Base-by-base conservation (phyloP, 2,113 vertebrate species). In the Pseudopipra pipra region DNA sequence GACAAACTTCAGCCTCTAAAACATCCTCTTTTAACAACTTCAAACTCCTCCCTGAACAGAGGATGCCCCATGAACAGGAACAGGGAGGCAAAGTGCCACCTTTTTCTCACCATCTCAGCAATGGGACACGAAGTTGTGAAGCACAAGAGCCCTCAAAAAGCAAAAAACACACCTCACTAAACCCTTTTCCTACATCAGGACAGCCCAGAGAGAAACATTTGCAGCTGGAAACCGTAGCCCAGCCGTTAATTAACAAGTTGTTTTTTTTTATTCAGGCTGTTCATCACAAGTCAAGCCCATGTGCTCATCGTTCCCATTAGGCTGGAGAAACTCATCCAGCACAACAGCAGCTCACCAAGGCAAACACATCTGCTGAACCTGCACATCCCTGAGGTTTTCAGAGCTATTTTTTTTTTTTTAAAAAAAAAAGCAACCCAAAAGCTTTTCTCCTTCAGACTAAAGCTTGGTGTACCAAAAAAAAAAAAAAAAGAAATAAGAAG, bases 241-340 rank as follows among this genome's bases (percentile, higher is more conserved):
- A 55, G 85, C 8, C 16, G 12, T 16, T 46, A 25, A 35, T 54
- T 24, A 55, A 19, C 7, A 37, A 13, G 18, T 2, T 12, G 25
- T 22, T 5, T 30, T 49, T 6, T 33, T 59, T 20, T 5, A 28
- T 9, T 6, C 35, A 74, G n/a, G 72, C 31, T 85, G 73, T 63
- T 88, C 74, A 33, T 55, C 46, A 7, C 44, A 52, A 72, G 30
- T 10, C 47, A 17, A 39, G 52, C 5, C 41, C 51, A 1, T 6
- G 28, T 8, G 46, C 56, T 70, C 81, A n/a, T 11, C 0, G 0
- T 25, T 61, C 30, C 66, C 35, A 5, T 41, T 4, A 10, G 28
- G 52, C 10, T 2, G 11, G 39, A n/a, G 3, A 41, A 72, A 85
- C 2, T 5, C 19, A 2, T 1, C 39, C 27, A 19, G 61, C 14